Conservation (phyloP, 2,888 invertebrate genomes). For the Caenorhabditis panamensis region DNA sequence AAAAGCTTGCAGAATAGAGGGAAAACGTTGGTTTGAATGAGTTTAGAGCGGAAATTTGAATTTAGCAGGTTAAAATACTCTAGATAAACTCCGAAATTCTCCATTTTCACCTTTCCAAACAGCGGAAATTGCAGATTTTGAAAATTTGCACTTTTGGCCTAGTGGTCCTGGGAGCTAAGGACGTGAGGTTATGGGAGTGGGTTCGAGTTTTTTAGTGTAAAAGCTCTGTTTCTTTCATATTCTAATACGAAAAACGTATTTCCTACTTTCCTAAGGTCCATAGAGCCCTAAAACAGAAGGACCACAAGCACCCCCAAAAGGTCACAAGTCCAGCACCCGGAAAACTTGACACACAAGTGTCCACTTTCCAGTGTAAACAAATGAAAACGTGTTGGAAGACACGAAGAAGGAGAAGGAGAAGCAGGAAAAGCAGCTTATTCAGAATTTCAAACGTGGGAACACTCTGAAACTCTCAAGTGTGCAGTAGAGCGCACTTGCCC, state of each 20-base stretch:
- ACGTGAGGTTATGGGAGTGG: neutral
- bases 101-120: too few species aligned
- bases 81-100: too few species aligned
- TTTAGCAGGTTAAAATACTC: too few species aligned
- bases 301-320: neutral
- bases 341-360: neutral
- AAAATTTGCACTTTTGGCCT: neutral
- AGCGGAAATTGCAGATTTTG: too few species aligned
- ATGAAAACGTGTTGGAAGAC: neutral
- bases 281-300: neutral
- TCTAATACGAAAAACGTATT: neutral
- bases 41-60: too few species aligned
- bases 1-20: too few species aligned
- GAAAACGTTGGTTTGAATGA: too few species aligned
- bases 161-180: neutral
- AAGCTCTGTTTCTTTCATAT: neutral
- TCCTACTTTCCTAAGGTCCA: too few species aligned
- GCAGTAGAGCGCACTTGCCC: neutral
- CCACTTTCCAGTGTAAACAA: constrained; percentile 4
- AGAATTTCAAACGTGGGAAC: constrained; percentile 3
- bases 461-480: neutral
- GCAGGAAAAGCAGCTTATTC: too few species aligned
- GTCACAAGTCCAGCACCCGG: neutral
- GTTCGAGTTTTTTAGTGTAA: neutral
- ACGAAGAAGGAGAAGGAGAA: too few species aligned